Percentiles rank a stretch among this genome's conserved stretches.
These are phyloP conservation scores for Perdita meconis DNA, from an alignment of 2,888 invertebrate species.

Conservation along the genomic window DNA sequence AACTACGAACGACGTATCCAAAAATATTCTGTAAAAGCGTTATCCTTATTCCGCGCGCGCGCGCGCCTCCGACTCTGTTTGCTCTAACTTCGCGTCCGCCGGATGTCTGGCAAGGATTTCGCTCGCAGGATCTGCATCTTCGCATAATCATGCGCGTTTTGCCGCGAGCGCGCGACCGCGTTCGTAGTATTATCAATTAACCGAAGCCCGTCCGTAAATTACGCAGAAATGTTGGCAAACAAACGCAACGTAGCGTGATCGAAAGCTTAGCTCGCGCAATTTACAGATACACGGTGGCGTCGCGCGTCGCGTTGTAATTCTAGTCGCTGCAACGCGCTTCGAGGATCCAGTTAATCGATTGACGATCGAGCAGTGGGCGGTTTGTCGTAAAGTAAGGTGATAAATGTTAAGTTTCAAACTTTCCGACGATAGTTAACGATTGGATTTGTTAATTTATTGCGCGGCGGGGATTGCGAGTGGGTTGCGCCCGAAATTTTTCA, in stretches of 20 bases:
- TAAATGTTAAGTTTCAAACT: not conserved
- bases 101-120: no score
- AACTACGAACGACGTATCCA: not conserved
- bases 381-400: constrained; percentile 4
- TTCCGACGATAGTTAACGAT: not conserved
- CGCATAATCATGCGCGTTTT: no score
- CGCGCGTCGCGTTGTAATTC: not conserved
- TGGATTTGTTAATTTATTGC: not conserved
- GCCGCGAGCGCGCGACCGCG: no score
- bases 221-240: constrained; percentile 31
- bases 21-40: not conserved
- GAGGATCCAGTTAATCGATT: constrained; percentile 3
- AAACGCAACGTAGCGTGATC: constrained; percentile 8
- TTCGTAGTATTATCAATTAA: constrained; percentile 41
- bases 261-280: constrained; percentile 8
- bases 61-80: no score
- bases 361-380: not conserved
- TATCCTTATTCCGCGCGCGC: no score
- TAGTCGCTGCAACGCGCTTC: not conserved
- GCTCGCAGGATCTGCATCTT: no score
- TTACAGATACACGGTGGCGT: not conserved
- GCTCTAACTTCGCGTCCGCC: no score
- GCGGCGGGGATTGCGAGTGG: not conserved
- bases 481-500: no score
- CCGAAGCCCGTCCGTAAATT: constrained; percentile 38